These are phyloP conservation scores for Sarcophaga caerulescens DNA, from an alignment of 2,888 invertebrate genomes.

Conservation along the genomic window DNA sequence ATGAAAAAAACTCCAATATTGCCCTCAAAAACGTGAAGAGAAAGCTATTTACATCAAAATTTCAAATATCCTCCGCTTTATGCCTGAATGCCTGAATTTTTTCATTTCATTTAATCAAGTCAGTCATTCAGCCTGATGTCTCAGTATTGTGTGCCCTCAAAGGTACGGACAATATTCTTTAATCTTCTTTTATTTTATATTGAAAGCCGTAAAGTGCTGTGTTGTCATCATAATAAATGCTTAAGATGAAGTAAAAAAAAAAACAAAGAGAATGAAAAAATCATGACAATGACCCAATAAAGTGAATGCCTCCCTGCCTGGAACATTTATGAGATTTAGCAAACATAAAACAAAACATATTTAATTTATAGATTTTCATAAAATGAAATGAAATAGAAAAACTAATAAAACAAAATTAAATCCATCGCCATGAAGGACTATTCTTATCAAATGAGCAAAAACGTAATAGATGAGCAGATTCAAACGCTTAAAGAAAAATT, in stretches of 20 bases:
- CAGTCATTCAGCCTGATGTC: no score
- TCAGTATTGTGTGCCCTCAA: no score
- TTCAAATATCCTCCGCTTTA: no score
- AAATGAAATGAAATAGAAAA: background rate
- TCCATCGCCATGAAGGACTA: background rate
- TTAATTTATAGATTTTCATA: background rate
- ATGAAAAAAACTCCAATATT: no score
- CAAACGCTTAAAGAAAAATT: background rate
- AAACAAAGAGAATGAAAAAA: background rate
- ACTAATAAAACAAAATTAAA: background rate
- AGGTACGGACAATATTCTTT: background rate
- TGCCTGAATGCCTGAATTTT: no score
- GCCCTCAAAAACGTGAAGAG: no score
- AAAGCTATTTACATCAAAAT: no score
- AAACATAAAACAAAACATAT: slow-evolving; percentile 9
- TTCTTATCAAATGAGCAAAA: background rate
- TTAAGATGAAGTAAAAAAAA: background rate
- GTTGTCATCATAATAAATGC: slow-evolving; percentile 22
- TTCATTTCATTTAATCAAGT: no score
- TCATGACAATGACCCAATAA: slow-evolving; percentile 25
- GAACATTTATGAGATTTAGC: background rate
- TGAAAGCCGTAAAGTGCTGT: slow-evolving; percentile 29
- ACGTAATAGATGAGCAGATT: background rate
- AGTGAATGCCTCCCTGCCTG: background rate
- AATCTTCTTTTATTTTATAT: slow-evolving; percentile 20